Base-by-base conservation (phyloP, 2,113 vertebrate species). In the Poecile atricapillus region DNA sequence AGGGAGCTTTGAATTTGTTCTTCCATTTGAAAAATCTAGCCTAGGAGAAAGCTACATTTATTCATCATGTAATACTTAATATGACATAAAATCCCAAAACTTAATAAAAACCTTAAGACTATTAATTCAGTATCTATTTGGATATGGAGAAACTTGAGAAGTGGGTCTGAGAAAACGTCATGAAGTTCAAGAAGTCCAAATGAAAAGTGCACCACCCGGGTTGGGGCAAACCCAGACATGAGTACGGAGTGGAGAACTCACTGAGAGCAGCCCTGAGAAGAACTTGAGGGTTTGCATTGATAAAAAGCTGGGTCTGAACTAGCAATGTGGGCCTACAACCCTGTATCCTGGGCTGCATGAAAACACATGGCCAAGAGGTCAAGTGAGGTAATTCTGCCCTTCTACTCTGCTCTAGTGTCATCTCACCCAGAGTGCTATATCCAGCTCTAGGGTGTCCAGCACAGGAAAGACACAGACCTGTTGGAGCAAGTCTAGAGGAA, bases 201-300 rank as follows among this genome's bases (percentile, higher is more conserved):
- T 41, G 4, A 17, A 27, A 55, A 12, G 25, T 55, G 21, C 30
- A 69, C 47, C 18, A 62, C 10, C 2, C 37, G 21, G 10, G 12
- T 33, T 0, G 0, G 5, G 25, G 21, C 17, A 62, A 52, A 76
- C 15, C 30, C 22, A 69, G 25, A 41, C 3, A 5, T 2, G 7
- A 69, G 10, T 41, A 62, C 14, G 27, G 41, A 49, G 5, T 33
- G n/a, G 12, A 21, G 83, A 83, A 37, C 30, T 27, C 63, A 47
- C 2, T 55, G 63, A 76, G 8, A 83, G 39, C 30, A 76, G 47
- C 31, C 14, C 17, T 62, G 30, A 19, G 20, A 44, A 60, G 30
- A 62, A 43, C 25, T 16, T 43, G 27, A n/a, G 17, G 18, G 12
- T 37, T 43, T 43, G 63, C 22, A 16, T 1, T 21, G 30, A 60